A percentile compares a stretch with the other conserved stretches of the same genome.
These are phyloP conservation scores for Phorcus lineatus DNA, from an alignment of 2,888 invertebrate genomes.

Conservation along the genomic window DNA sequence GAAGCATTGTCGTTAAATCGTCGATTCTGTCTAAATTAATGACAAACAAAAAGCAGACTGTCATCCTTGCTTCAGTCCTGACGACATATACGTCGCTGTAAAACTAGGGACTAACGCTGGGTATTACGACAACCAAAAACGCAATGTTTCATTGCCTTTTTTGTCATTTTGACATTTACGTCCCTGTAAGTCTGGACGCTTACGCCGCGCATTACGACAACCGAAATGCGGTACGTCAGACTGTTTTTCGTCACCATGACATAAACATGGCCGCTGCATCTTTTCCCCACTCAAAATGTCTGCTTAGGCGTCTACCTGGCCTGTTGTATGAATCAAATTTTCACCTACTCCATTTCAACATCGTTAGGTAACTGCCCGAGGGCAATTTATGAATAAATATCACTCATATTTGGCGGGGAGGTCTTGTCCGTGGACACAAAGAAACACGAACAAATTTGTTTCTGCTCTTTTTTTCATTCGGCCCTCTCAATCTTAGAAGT, in stretches of 20 bases:
- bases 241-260: neutral
- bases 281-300: neutral
- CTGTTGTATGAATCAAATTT: neutral
- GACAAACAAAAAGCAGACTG: too few species aligned
- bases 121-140: too few species aligned
- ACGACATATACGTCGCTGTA: too few species aligned
- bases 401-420: neutral
- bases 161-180: too few species aligned
- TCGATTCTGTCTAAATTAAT: too few species aligned
- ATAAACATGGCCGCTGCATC: conserved; percentile 1
- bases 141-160: too few species aligned
- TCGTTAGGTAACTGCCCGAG: neutral
- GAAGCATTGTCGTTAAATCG: too few species aligned
- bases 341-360: conserved; percentile 8
- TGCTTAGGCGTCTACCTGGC: neutral
- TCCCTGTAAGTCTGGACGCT: too few species aligned
- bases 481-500: neutral
- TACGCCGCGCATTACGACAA: neutral
- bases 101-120: too few species aligned
- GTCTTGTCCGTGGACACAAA: neutral
- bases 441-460: neutral
- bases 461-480: neutral
- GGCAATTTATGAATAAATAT: neutral
- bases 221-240: neutral
- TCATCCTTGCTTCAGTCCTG: too few species aligned